Evolutionary conservation across 2,888 invertebrate species (phyloP).

Genomic region (Nebria salina): DNA sequence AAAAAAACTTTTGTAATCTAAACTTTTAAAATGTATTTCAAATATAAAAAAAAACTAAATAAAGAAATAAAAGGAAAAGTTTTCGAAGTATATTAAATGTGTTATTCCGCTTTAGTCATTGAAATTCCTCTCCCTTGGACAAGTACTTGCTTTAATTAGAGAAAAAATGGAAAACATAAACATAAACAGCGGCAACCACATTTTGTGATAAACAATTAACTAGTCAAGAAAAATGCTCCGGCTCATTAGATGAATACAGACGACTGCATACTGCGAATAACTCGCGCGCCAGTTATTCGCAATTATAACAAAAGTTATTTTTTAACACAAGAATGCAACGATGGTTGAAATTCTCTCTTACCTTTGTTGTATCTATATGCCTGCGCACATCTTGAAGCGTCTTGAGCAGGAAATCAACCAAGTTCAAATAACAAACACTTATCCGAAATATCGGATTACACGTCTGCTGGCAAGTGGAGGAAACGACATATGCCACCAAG

Average conservation of each 20-base stretch:
- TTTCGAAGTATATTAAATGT: too few species aligned
- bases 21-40: too few species aligned
- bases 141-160: neutral
- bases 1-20: too few species aligned
- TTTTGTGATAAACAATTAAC: neutral
- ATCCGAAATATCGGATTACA: slow-evolving; percentile 17
- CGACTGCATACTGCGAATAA: neutral
- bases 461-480: slow-evolving; percentile 25
- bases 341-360: neutral
- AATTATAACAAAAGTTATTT: neutral
- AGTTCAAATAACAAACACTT: neutral
- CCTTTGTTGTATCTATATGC: neutral
- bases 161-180: neutral
- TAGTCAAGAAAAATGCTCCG: neutral
- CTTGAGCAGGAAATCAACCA: neutral
- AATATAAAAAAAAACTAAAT: too few species aligned
- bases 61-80: too few species aligned
- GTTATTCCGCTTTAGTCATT: neutral
- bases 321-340: neutral
- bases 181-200: neutral
- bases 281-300: neutral
- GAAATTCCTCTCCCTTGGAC: neutral
- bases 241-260: neutral
- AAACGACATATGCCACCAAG: slow-evolving; percentile 25
- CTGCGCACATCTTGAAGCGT: neutral